Conservation (phyloP, 1,140 invertebrate genomes). For the Augochlora pura region DNA sequence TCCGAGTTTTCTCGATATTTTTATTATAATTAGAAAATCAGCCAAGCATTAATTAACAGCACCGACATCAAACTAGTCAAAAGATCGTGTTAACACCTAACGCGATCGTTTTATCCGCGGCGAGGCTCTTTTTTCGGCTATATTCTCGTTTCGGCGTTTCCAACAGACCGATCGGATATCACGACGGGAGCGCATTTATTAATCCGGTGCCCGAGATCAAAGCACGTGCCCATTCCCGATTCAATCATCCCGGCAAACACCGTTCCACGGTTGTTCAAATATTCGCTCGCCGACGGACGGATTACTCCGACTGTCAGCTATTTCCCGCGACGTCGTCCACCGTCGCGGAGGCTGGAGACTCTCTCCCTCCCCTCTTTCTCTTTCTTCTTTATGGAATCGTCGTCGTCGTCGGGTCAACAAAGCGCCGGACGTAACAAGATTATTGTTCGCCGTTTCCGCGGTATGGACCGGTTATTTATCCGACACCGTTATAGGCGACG, state of each 20-base stretch:
- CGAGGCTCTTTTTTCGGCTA: no score
- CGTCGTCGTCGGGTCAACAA: no score
- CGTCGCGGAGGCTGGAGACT: no score
- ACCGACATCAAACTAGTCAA: no score
- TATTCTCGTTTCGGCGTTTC: neutral
- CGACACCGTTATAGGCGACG: neutral
- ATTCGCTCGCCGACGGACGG: neutral
- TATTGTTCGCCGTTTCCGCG: neutral
- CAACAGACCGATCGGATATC: no score
- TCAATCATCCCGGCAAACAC: slow-evolving; percentile 19
- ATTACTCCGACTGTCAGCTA: neutral
- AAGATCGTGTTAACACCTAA: no score
- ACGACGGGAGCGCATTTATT: neutral
- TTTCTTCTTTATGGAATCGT: neutral
- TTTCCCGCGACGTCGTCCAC: neutral
- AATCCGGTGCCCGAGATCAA: neutral
- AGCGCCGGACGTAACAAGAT: neutral
- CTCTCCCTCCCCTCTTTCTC: no score
- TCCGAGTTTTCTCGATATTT: no score
- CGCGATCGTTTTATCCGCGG: no score
- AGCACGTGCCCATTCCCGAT: neutral
- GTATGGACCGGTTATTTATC: neutral
- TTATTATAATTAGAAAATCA: no score
- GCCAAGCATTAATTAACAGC: no score
- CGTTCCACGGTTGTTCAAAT: neutral